phyloP scores from a whole-genome alignment of 2,797 vertebrate genomes.

The Chrosomus eos region DNA sequence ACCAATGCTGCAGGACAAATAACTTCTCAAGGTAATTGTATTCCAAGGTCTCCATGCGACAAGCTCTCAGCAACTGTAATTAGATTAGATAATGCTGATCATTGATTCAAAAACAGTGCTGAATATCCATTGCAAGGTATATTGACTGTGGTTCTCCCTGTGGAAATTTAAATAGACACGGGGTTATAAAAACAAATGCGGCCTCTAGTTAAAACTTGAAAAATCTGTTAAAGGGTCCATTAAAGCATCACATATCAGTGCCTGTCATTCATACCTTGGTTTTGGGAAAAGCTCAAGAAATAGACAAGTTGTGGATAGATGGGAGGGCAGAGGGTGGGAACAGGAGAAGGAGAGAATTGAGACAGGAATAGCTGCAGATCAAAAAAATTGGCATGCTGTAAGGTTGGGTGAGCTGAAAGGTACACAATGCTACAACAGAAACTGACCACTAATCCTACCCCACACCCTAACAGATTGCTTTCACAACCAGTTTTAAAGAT shows the following conservation, averaged over 20 bases:
- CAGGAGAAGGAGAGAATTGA: not conserved
- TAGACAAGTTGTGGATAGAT: not conserved
- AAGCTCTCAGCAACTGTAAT: conserved; percentile 69
- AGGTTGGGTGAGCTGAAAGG: not conserved
- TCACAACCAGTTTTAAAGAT: no score
- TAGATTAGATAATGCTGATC: conserved; percentile 68
- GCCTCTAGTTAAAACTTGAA: not conserved
- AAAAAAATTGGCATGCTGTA: not conserved
- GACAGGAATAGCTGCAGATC: not conserved
- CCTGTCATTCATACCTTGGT: not conserved
- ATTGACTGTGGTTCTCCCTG: conserved; percentile 37
- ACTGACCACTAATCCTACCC: no score
- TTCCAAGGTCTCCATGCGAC: conserved; percentile 61
- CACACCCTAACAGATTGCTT: no score
- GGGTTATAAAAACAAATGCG: not conserved
- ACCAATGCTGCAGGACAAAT: conserved; percentile 64
- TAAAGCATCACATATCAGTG: not conserved
- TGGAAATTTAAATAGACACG: conserved; percentile 25
- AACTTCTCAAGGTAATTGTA: conserved; percentile 65
- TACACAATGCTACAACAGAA: no score
- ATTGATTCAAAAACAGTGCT: conserved; percentile 65
- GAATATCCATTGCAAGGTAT: conserved; percentile 59
- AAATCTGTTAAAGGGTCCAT: not conserved
- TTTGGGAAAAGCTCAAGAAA: not conserved
- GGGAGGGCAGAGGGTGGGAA: not conserved